phyloP scores from a whole-genome alignment of 2,888 invertebrate species.

The Drosophila recens region DNA sequence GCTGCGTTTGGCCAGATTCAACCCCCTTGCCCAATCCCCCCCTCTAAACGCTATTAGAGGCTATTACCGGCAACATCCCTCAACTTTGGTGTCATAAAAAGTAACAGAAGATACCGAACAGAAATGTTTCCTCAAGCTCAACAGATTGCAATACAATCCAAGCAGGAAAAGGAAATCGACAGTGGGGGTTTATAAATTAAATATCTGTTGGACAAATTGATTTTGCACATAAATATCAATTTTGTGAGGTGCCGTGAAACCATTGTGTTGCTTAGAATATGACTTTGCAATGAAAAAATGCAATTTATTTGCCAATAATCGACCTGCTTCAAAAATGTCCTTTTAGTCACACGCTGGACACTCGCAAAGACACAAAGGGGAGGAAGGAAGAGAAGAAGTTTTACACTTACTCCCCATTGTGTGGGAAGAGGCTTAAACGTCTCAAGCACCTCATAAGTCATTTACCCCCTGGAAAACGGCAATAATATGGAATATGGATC shows the following conservation, averaged over 20 bases:
- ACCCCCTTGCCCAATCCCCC: constrained; percentile 7
- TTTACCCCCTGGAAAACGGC: constrained; percentile 61
- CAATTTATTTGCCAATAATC: constrained; percentile 76
- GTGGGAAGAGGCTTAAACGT: constrained; percentile 30
- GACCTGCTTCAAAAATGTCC: constrained; percentile 57
- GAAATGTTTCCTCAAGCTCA: constrained; percentile 41
- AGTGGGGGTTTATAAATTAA: constrained; percentile 62
- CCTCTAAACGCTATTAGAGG: constrained; percentile 14
- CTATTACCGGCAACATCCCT: constrained; percentile 44
- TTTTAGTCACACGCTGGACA: constrained; percentile 54
- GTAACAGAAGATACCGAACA: constrained; percentile 19
- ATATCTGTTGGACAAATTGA: constrained; percentile 74
- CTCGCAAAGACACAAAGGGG: too few relatives aligned
- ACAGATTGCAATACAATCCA: constrained; percentile 56
- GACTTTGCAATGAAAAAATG: constrained; percentile 52
- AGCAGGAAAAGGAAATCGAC: not conserved
- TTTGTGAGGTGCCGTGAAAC: constrained; percentile 42
- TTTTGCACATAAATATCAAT: constrained; percentile 68
- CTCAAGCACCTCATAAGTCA: constrained; percentile 72
- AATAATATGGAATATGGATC: constrained; percentile 61
- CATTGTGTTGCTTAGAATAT: constrained; percentile 64
- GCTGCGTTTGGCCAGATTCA: not conserved
- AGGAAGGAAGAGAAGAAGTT: not conserved
- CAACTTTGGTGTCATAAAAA: constrained; percentile 33
- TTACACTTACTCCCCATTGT: constrained; percentile 8